These are phyloP conservation scores for Platichthys stellatus DNA, from an alignment of 2,113 vertebrate species.

Conservation along the genomic window DNA sequence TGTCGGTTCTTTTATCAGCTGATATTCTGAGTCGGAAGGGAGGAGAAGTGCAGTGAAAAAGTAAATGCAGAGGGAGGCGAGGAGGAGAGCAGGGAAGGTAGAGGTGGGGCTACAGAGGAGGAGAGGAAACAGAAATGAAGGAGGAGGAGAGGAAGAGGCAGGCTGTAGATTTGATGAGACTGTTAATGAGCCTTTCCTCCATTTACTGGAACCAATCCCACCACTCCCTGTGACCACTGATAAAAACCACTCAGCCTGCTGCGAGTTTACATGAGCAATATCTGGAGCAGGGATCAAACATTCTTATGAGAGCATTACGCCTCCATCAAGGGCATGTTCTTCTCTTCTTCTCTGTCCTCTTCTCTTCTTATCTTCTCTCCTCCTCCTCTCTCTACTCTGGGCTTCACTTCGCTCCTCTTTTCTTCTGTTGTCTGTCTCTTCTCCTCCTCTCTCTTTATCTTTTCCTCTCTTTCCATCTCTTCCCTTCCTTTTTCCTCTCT, in stretches of 20 bases:
- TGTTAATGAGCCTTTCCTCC: constrained; percentile 58
- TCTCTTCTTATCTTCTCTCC: too few relatives aligned
- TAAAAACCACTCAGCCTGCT: constrained; percentile 59
- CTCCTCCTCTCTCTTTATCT: neutral
- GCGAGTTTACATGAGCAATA: constrained; percentile 44
- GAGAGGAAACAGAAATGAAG: constrained; percentile 15
- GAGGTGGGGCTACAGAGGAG: constrained; percentile 19
- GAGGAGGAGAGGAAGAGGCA: constrained; percentile 38
- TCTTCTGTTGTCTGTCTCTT: neutral
- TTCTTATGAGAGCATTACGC: constrained; percentile 48
- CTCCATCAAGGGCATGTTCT: neutral
- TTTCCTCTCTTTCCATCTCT: neutral
- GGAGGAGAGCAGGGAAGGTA: constrained; percentile 34
- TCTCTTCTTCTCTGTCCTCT: neutral
- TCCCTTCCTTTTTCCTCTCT: neutral
- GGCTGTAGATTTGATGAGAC: constrained; percentile 59
- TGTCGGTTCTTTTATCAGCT: constrained; percentile 53
- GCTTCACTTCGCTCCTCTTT: too few relatives aligned
- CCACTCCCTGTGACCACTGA: constrained; percentile 61
- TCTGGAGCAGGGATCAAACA: constrained; percentile 47
- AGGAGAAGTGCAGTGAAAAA: constrained; percentile 25
- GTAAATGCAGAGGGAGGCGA: constrained; percentile 10
- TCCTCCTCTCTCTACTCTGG: too few relatives aligned
- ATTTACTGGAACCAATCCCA: constrained; percentile 68
- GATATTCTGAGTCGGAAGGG: constrained; percentile 3